Evolutionary conservation across 2,113 vertebrate genomes (phyloP).

Genomic region (Galbula dea): DNA sequence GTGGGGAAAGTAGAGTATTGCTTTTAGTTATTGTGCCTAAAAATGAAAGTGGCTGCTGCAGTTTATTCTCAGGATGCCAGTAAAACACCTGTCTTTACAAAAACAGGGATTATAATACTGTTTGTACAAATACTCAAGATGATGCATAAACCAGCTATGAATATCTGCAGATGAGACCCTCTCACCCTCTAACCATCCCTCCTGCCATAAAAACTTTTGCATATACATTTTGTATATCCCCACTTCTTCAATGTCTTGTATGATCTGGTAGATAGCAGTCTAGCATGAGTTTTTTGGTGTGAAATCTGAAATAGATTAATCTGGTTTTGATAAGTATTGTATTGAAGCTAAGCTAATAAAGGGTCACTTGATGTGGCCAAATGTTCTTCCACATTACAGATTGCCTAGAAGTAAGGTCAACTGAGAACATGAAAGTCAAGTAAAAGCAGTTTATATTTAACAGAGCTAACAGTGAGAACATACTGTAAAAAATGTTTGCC

Average conservation of each 20-base stretch:
- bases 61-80: not conserved
- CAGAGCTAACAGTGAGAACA: not conserved
- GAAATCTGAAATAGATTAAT: not conserved
- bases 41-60: not conserved
- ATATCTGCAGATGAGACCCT: not conserved
- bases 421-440: not conserved
- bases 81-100: not conserved
- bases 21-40: not conserved
- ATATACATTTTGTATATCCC: not conserved
- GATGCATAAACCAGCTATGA: not conserved
- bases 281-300: not conserved
- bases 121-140: not conserved
- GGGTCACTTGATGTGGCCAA: not conserved
- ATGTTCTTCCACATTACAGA: not conserved
- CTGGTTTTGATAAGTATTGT: not conserved
- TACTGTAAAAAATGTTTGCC: not conserved
- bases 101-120: not conserved
- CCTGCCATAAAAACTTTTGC: not conserved
- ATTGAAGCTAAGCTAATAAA: not conserved
- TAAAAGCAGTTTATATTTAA: not conserved
- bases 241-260: not conserved
- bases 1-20: no score
- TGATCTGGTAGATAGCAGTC: not conserved
- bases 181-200: not conserved
- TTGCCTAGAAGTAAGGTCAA: not conserved